These are phyloP conservation scores for Actias luna DNA, from an alignment of 2,888 invertebrate species.

Conservation along the genomic window DNA sequence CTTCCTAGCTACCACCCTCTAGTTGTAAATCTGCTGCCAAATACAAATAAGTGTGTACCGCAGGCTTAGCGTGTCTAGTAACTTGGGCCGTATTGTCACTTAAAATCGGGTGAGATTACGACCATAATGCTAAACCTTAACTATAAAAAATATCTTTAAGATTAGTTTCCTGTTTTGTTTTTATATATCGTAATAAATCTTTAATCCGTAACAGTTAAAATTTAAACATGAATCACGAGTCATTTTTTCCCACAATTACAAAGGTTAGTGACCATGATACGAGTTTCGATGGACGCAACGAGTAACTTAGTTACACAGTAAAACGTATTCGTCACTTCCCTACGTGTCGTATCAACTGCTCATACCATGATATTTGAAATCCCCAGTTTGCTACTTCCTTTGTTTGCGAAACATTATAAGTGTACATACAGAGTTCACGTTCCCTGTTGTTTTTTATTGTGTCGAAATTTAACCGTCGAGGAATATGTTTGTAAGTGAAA, in stretches of 20 bases:
- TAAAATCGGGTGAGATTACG: too few species aligned
- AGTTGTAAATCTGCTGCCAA: too few species aligned
- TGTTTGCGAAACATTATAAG: constrained; percentile 1
- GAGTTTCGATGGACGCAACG: constrained; percentile 29
- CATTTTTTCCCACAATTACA: constrained; percentile 37
- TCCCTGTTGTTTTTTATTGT: background rate
- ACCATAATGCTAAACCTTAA: too few species aligned
- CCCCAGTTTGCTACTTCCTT: background rate
- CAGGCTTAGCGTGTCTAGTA: too few species aligned
- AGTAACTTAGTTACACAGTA: constrained; percentile 1
- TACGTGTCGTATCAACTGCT: constrained; percentile 4
- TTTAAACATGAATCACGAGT: constrained; percentile 11
- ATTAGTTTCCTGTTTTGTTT: background rate
- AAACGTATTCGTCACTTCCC: constrained; percentile 5
- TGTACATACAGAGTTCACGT: background rate
- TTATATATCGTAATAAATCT: background rate
- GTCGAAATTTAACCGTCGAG: background rate
- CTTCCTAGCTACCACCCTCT: too few species aligned
- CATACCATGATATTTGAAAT: constrained; percentile 9
- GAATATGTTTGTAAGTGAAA: constrained; percentile 7
- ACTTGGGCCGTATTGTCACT: too few species aligned
- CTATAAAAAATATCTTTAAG: background rate
- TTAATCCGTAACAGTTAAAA: background rate
- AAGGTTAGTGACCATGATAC: constrained; percentile 42
- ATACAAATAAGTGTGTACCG: too few species aligned